Percentiles rank a stretch among this genome's conserved stretches.
These are phyloP conservation scores for Lutjanus argentimaculatus DNA, from an alignment of 2,797 vertebrate species.

Conservation along the genomic window DNA sequence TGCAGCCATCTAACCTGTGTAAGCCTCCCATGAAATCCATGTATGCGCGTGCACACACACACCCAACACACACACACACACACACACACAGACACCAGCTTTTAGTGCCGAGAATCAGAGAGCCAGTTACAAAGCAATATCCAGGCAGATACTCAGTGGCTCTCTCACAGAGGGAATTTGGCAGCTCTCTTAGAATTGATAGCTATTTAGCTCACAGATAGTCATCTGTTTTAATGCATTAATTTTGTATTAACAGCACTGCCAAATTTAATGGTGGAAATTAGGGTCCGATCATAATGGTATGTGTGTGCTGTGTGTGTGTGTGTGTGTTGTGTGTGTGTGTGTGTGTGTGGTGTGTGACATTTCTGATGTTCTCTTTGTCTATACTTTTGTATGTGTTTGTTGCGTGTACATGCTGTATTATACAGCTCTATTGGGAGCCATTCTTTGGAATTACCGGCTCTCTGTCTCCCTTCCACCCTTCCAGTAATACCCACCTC, in stretches of 20 bases:
- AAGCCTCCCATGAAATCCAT: conserved; percentile 18
- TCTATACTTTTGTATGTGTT: conserved; percentile 69
- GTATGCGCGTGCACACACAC: background rate
- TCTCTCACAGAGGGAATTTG: conserved; percentile 84
- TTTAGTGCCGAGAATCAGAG: conserved; percentile 80
- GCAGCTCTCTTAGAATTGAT: conserved; percentile 86
- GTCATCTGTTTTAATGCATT: conserved; percentile 89
- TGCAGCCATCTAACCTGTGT: conserved; percentile 45
- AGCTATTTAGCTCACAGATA: conserved; percentile 88
- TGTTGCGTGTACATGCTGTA: conserved; percentile 66
- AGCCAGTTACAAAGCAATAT: conserved; percentile 86
- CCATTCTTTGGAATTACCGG: conserved; percentile 83
- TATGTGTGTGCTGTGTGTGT: conserved; percentile 54
- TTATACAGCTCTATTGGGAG: conserved; percentile 77
- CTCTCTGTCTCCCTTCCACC: conserved; percentile 79
- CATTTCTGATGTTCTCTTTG: conserved; percentile 62
- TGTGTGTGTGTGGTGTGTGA: conserved; percentile 39
- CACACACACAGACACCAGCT: conserved; percentile 53
- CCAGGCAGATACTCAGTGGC: conserved; percentile 83
- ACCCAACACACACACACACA: background rate
- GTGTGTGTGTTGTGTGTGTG: conserved; percentile 11
- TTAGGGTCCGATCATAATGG: conserved; percentile 82
- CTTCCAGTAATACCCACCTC: conserved; percentile 84
- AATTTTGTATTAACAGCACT: conserved; percentile 88
- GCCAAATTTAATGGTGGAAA: conserved; percentile 86